phyloP scores from a whole-genome alignment of 2,888 invertebrate species.

The Drosophila vallismaia region DNA sequence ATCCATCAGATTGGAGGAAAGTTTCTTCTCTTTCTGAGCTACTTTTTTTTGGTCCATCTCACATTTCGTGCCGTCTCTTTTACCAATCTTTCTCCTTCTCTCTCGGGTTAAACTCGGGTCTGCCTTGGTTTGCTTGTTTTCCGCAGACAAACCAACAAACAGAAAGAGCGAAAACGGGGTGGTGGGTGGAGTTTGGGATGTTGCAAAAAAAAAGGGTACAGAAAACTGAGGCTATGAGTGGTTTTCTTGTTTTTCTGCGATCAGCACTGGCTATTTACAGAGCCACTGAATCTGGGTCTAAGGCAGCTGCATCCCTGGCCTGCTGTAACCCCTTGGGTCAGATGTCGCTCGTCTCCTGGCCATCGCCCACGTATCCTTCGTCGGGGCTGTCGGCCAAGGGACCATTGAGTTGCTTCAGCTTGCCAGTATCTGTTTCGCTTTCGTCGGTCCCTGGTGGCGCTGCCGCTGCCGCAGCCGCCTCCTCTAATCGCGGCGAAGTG shows the following conservation, averaged over 20 bases:
- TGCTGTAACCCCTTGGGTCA: slow-evolving; percentile 84
- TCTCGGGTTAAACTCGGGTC: slow-evolving; percentile 40
- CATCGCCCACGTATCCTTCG: slow-evolving; percentile 94
- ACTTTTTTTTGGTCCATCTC: slow-evolving; percentile 12
- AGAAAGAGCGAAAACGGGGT: slow-evolving; percentile 1
- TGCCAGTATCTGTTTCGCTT: slow-evolving; percentile 50
- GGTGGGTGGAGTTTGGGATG: neutral
- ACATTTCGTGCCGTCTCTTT: neutral
- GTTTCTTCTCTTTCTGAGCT: neutral
- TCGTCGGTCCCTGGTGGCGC: slow-evolving; percentile 26
- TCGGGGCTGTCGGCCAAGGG: slow-evolving; percentile 92
- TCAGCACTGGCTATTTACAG: slow-evolving; percentile 69
- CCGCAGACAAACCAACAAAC: slow-evolving; percentile 27
- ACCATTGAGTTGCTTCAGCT: slow-evolving; percentile 84
- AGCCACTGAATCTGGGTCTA: slow-evolving; percentile 82
- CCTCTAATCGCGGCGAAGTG: slow-evolving; percentile 68
- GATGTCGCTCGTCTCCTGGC: slow-evolving; percentile 88
- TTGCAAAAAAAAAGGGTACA: neutral
- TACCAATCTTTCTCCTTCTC: neutral
- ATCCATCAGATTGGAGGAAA: slow-evolving; percentile 3
- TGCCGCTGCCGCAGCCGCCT: slow-evolving; percentile 41
- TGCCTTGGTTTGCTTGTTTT: slow-evolving; percentile 35
- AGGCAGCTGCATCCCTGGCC: slow-evolving; percentile 66
- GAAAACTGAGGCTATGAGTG: slow-evolving; percentile 38
- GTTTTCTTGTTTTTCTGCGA: slow-evolving; percentile 30